Percentiles rank a stretch among this genome's conserved stretches.
Conservation (phyloP, 2,797 vertebrate species). For the Falco concolor region DNA sequence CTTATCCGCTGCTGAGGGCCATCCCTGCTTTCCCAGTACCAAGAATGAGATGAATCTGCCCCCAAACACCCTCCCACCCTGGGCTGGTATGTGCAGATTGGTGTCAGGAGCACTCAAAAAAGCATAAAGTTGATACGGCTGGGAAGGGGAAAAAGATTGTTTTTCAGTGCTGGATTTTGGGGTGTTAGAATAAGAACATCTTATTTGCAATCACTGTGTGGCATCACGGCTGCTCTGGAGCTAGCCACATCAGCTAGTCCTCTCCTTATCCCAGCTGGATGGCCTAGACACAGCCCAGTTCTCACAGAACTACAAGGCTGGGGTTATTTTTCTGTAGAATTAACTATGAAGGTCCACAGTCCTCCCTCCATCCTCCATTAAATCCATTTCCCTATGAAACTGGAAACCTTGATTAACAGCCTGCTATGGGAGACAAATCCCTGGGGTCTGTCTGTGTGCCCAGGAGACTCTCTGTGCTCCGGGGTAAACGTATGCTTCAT, state of each 20-base stretch:
- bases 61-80: neutral
- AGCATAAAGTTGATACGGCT: neutral
- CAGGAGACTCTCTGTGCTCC: neutral
- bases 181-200: neutral
- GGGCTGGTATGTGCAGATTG: neutral
- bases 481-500: neutral
- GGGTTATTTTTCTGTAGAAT: neutral
- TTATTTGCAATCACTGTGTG: neutral
- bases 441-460: neutral
- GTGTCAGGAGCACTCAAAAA: neutral
- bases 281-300: neutral
- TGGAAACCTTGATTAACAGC: constrained; percentile 3
- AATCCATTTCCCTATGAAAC: neutral
- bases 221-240: neutral
- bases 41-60: neutral
- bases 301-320: neutral
- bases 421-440: neutral
- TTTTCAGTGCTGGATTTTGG: neutral
- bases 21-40: neutral
- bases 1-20: neutral
- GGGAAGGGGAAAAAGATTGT: neutral
- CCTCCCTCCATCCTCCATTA: neutral
- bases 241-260: neutral
- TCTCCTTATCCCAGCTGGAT: neutral
- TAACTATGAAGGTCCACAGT: neutral